Conservation (phyloP, 2,113 vertebrate species). For the Nanger granti region DNA sequence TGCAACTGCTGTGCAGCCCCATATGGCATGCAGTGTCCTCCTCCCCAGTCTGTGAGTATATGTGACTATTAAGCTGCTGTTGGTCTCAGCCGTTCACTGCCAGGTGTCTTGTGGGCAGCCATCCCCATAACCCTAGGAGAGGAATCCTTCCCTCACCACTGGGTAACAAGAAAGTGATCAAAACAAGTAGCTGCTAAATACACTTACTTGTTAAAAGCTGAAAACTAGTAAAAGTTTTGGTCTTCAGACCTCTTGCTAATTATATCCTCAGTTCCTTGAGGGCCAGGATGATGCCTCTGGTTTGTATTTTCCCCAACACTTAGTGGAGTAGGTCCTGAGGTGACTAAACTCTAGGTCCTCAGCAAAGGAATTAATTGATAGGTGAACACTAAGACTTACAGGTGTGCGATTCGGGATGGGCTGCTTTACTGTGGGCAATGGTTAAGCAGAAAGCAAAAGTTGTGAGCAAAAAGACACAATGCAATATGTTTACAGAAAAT, state of each 20-base stretch:
- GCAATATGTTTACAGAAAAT: not conserved
- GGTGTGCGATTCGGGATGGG: not conserved
- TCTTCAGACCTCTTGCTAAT: not conserved
- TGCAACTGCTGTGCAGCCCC: not conserved
- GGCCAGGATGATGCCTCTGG: not conserved
- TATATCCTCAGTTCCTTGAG: not conserved
- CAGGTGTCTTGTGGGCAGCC: not conserved
- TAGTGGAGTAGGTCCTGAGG: not conserved
- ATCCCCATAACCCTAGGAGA: not conserved
- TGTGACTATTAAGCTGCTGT: not conserved
- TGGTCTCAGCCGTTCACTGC: not conserved
- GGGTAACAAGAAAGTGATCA: not conserved
- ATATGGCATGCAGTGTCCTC: fast-evolving
- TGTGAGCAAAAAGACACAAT: not conserved
- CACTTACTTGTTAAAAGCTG: not conserved
- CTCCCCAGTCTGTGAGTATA: not conserved
- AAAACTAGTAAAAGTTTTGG: not conserved
- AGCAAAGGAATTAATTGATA: not conserved
- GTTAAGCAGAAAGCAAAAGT: not conserved
- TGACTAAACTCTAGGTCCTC: not conserved
- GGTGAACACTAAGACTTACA: not conserved
- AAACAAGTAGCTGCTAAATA: not conserved
- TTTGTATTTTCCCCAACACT: not conserved
- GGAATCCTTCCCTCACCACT: not conserved
- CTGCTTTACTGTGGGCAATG: not conserved